Conservation (phyloP, 2,888 invertebrate genomes). For the Crocallis elinguaria region DNA sequence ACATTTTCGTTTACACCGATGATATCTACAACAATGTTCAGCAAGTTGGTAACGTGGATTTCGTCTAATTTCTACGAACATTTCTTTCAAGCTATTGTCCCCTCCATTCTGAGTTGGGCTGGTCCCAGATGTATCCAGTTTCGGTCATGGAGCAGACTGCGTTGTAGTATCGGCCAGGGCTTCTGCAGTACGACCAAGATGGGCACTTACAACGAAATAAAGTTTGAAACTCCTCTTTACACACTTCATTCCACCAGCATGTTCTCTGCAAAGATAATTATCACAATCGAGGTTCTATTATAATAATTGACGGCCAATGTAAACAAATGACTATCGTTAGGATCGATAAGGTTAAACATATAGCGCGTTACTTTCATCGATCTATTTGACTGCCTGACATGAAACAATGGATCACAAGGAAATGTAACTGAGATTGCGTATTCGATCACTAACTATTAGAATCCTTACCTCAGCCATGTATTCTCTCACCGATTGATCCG, state of each 20-base stretch:
- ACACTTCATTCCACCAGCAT: slow-evolving; percentile 97
- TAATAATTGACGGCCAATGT: slow-evolving; percentile 10
- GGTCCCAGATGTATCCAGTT: slow-evolving; percentile 96
- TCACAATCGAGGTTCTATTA: slow-evolving; percentile 4
- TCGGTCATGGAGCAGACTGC: slow-evolving; percentile 96
- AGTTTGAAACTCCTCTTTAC: slow-evolving; percentile 95
- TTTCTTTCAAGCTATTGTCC: slow-evolving; percentile 54
- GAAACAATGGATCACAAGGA: no score
- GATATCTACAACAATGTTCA: slow-evolving; percentile 37
- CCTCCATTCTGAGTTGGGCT: slow-evolving; percentile 85
- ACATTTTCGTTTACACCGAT: slow-evolving; percentile 44
- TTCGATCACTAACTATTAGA: not conserved
- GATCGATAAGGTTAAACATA: slow-evolving; percentile 9
- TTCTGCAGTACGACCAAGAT: slow-evolving; percentile 94
- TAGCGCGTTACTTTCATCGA: slow-evolving; percentile 11
- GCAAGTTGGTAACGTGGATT: slow-evolving; percentile 29
- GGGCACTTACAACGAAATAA: slow-evolving; percentile 95
- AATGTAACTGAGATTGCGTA: not conserved
- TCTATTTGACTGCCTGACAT: not conserved
- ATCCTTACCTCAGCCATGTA: slow-evolving; percentile 91
- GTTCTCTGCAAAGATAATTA: slow-evolving; percentile 87
- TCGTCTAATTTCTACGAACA: slow-evolving; percentile 12
- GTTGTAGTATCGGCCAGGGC: slow-evolving; percentile 95
- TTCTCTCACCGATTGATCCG: slow-evolving; percentile 92
- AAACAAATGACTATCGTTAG: no score